Evolutionary conservation across 2,888 invertebrate species (phyloP), one percentile per base, ranked within the genome.

Genomic region (Tricholauxania praeusta): DNA sequence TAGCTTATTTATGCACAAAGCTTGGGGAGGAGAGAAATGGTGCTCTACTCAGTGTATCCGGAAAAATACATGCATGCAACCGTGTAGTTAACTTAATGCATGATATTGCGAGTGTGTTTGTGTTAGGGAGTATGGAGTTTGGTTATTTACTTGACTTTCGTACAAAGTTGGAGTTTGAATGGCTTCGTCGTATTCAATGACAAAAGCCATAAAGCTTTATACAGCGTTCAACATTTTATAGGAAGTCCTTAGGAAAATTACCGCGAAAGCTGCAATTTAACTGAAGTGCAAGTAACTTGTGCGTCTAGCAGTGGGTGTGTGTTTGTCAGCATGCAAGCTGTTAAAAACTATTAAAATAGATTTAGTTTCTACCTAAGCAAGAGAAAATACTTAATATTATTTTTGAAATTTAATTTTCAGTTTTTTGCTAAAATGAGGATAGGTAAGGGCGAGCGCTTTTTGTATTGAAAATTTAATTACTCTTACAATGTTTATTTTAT

Each of bases 11-110:
- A 19, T 47, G 47, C 28, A 39, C 39, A 39, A 5, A 10, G 39
- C 10, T 39, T 39, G 39, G 39, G 10, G 2, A 2, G 6, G 53
- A n/a, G 8, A 53, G 53, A 19, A 53, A 53, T n/a, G n/a, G 53
- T 17, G 4, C n/a, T 17, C n/a, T 53, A 14, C 53, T 53, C 53
- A 12, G 4, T 7, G 19, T 17, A 22, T 12, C 28, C 28, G 64
- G 19, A 49, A 28, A 65, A 19, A 19, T 65, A 12, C 51, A 65
- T 65, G 64, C 60, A 60, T 32, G 60, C 69, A 62, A 69, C 60
- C 28, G 32, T 60, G 59, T 52, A 60, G 60, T 59, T 69, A 69
- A 69, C 62, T 52, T 60, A 51, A 60, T 49, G 60, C 69, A 69
- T 57, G n/a, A 12, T 22, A 28, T 53, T 39, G 12, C 39, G 39